Base-by-base conservation (phyloP, 2,113 vertebrate genomes). In the Hypocryptadius cinnamomeus region DNA sequence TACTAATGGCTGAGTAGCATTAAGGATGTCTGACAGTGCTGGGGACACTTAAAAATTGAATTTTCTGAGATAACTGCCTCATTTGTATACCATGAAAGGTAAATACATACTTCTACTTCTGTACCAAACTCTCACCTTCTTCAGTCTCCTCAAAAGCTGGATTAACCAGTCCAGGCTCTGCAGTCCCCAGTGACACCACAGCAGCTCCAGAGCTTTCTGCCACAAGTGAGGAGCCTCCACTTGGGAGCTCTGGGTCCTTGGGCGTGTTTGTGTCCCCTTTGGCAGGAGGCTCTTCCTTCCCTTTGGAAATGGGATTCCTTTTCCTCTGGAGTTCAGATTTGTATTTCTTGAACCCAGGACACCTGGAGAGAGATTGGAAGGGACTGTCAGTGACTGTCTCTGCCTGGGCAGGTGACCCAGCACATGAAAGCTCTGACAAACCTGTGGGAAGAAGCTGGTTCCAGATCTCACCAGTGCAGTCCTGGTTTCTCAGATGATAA, bases 101-200 rank as follows among this genome's bases (percentile, higher is more conserved):
- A 83, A 85, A 65, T 13, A 76, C 5, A 11, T 6, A 61, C 60
- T 51, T 68, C 40, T 25, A 77, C 33, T 69, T 77, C 28, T 86
- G 39, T 71, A 54, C 48, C 79, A 83, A 79, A 77, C 45, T 77
- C 94, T 79, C 70, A 99, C 98, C 99, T 76, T 99, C 98, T 89
- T 99, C 99, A 65, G 97, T 97, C 97, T 98, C 99, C 94, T 99
- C 99, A 93, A 98, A 99, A 57, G 98, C 98, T 68, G 98, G 98
- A 94, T 99, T 99, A 59, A 99, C 98, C 82, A 99, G 91, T 7
- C 98, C 98, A 20, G 99, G 98, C 81, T 99, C 98, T 6, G 98
- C 96, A 69, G 93, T 94, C 47, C 96, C 95, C 12, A 97, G 94
- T 1, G 95, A 95, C 13, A 95, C 94, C 51, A 93, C 94, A 9